phyloP scores from a whole-genome alignment of 2,888 invertebrate genomes.

The Dicyrtomina minuta region DNA sequence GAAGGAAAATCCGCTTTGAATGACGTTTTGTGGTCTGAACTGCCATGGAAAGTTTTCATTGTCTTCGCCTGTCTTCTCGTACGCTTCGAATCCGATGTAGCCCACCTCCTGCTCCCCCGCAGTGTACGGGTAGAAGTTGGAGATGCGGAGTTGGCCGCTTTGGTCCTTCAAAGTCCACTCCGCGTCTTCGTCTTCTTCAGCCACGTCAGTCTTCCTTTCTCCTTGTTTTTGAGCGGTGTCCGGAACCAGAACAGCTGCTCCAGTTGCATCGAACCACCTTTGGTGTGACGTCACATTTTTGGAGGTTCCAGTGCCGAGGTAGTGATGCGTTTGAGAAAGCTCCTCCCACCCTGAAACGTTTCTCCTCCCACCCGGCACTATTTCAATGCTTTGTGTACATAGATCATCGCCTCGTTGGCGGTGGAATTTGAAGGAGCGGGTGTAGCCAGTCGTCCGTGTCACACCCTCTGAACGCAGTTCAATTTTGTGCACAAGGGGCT shows the following conservation, averaged over 20 bases:
- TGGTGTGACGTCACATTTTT: no score
- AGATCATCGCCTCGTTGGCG: no score
- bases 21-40: not conserved
- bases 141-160: not conserved
- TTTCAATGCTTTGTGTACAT: no score
- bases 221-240: not conserved
- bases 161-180: not conserved
- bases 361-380: not conserved
- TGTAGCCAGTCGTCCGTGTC: not conserved
- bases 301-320: not conserved
- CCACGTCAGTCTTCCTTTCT: not conserved
- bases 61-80: no score
- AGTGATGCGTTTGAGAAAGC: not conserved
- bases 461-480: not conserved
- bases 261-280: not conserved
- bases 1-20: slow-evolving; percentile 4
- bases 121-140: not conserved
- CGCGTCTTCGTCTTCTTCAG: not conserved
- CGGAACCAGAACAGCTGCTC: not conserved
- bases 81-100: slow-evolving; percentile 30
- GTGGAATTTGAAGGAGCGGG: not conserved
- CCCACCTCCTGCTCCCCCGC: not conserved
- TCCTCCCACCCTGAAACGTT: not conserved
- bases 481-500: no score
- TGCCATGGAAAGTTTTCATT: not conserved